Percentiles rank a stretch among this genome's conserved stretches.
Conservation (phyloP, 2,888 invertebrate genomes). For the Tenodera sinensis region DNA sequence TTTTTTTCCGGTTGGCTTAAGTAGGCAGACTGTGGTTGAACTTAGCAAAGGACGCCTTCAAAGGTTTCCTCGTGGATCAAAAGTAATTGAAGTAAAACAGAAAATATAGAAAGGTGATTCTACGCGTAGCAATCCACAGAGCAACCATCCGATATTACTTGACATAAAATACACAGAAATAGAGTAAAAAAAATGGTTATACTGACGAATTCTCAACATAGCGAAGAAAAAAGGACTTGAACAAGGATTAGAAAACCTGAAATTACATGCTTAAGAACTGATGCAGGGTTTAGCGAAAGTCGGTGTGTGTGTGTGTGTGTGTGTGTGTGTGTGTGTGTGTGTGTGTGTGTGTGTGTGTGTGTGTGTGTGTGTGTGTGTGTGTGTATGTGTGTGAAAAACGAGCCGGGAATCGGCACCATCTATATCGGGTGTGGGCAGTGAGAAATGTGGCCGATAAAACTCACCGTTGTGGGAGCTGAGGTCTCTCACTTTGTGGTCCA, state of each 20-base stretch:
- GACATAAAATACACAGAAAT: too few relatives aligned
- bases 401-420: background rate
- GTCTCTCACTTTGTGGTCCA: constrained; percentile 80
- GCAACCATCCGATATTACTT: too few relatives aligned
- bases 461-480: constrained; percentile 85
- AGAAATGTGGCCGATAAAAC: constrained; percentile 31
- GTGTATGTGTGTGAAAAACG: background rate
- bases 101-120: too few relatives aligned
- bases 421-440: background rate
- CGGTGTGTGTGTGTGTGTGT: background rate
- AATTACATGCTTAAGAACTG: background rate
- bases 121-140: too few relatives aligned
- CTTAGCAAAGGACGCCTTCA: too few relatives aligned
- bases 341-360: background rate
- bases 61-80: too few relatives aligned
- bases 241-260: background rate
- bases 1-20: too few relatives aligned
- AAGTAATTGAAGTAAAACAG: too few relatives aligned
- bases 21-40: too few relatives aligned
- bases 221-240: too few relatives aligned
- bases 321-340: background rate
- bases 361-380: background rate
- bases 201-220: too few relatives aligned
- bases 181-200: too few relatives aligned
- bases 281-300: background rate